Percentiles rank a stretch among this genome's conserved stretches.
phyloP scores from a whole-genome alignment of 2,797 vertebrate species.

The Novumbra hubbsi region DNA sequence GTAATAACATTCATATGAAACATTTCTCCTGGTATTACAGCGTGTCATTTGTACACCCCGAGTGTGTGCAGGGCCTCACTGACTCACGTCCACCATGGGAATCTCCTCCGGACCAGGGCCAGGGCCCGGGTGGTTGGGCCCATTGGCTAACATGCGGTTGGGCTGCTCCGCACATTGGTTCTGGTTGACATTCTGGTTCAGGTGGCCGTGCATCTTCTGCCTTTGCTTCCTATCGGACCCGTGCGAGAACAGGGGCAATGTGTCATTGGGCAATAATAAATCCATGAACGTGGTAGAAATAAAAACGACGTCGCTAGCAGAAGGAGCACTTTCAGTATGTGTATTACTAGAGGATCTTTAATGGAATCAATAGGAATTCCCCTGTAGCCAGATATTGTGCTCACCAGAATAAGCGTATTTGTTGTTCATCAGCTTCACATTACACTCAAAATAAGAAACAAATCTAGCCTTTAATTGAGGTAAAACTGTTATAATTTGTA shows the following conservation, averaged over 20 bases:
- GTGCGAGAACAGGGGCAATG: background rate
- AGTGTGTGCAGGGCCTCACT: background rate
- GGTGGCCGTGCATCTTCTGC: slow-evolving; percentile 91
- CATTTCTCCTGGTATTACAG: too few species aligned
- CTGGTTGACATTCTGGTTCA: slow-evolving; percentile 86
- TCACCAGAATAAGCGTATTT: too few species aligned
- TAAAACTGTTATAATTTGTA: too few species aligned
- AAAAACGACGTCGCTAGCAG: background rate
- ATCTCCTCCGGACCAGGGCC: slow-evolving; percentile 88
- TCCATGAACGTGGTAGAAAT: background rate
- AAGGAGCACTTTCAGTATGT: background rate
- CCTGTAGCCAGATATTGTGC: too few species aligned
- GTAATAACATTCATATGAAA: too few species aligned
- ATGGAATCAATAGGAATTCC: too few species aligned
- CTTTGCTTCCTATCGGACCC: slow-evolving; percentile 84
- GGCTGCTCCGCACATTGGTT: slow-evolving; percentile 92
- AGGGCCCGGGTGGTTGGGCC: slow-evolving; percentile 86
- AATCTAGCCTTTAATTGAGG: too few species aligned
- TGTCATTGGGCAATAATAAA: background rate
- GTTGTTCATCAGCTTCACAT: too few species aligned
- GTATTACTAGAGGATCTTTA: too few species aligned
- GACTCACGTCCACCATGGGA: slow-evolving; percentile 92
- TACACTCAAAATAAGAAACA: too few species aligned
- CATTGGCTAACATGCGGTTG: slow-evolving; percentile 85
- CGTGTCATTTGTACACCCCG: background rate